These are phyloP conservation scores for Mycalesis mineus DNA, from an alignment of 2,888 invertebrate genomes.

Conservation along the genomic window DNA sequence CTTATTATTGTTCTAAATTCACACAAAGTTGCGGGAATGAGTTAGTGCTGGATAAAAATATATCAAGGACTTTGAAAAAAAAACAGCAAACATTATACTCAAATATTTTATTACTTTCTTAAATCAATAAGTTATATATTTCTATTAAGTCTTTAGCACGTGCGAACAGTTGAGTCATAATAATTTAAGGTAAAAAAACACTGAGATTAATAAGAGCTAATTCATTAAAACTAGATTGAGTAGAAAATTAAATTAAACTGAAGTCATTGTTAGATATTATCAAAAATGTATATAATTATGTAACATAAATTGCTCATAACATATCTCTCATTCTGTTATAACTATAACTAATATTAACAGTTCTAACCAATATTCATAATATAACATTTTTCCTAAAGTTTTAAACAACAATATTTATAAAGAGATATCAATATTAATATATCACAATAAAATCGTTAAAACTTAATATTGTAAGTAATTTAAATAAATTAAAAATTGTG, in stretches of 20 bases:
- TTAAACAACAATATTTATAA: neutral
- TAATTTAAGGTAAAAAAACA: neutral
- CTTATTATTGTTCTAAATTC: too few species aligned
- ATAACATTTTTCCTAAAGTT: neutral
- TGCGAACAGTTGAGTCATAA: constrained; percentile 11
- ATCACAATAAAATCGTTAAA: neutral
- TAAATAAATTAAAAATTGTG: neutral
- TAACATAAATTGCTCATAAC: neutral
- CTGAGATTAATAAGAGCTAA: neutral
- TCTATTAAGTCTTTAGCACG: constrained; percentile 53
- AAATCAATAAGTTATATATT: constrained; percentile 35
- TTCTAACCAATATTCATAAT: neutral
- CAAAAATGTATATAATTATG: too few species aligned
- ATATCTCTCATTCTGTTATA: neutral
- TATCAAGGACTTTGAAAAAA: neutral
- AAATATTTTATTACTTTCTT: constrained; percentile 17
- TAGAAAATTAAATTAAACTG: too few species aligned
- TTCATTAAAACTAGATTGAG: too few species aligned
- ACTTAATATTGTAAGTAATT: neutral
- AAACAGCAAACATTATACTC: neutral
- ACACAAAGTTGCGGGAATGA: too few species aligned
- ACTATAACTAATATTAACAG: neutral
- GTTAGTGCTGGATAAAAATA: neutral
- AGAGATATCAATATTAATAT: neutral
- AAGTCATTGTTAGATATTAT: too few species aligned